These are phyloP conservation scores for Erebia palarica DNA, from an alignment of 2,888 invertebrate genomes.

Conservation along the genomic window DNA sequence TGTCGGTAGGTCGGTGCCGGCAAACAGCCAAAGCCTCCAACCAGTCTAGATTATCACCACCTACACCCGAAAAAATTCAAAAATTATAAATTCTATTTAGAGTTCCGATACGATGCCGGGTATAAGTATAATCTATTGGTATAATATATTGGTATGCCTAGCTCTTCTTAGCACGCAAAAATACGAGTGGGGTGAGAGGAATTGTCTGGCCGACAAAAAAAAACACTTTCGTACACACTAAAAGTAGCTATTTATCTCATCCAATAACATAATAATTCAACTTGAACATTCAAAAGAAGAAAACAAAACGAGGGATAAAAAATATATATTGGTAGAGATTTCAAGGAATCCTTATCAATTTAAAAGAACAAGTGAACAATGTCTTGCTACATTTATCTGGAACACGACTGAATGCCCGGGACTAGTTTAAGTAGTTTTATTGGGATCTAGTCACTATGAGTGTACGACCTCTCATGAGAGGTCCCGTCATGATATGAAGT, in stretches of 20 bases:
- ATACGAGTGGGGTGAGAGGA: no score
- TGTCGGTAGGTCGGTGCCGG: no score
- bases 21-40: no score
- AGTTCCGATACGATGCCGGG: no score
- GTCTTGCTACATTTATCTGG: constrained; percentile 31
- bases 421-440: constrained; percentile 15
- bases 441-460: background rate
- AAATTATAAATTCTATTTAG: no score
- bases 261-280: background rate
- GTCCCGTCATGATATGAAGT: no score
- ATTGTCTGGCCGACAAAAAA: background rate
- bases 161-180: no score
- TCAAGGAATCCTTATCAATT: constrained; percentile 29
- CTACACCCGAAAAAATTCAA: no score
- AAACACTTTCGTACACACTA: background rate
- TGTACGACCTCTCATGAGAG: no score
- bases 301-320: constrained; percentile 32
- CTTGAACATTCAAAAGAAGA: constrained; percentile 13
- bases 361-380: constrained; percentile 26
- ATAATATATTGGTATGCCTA: no score
- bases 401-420: constrained; percentile 18
- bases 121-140: no score
- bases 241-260: background rate
- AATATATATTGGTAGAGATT: constrained; percentile 24
- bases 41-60: no score